Percentiles rank a stretch among this genome's conserved stretches.
Evolutionary conservation across 2,113 vertebrate genomes (phyloP).

Genomic region (Dicrurus megarhynchus): DNA sequence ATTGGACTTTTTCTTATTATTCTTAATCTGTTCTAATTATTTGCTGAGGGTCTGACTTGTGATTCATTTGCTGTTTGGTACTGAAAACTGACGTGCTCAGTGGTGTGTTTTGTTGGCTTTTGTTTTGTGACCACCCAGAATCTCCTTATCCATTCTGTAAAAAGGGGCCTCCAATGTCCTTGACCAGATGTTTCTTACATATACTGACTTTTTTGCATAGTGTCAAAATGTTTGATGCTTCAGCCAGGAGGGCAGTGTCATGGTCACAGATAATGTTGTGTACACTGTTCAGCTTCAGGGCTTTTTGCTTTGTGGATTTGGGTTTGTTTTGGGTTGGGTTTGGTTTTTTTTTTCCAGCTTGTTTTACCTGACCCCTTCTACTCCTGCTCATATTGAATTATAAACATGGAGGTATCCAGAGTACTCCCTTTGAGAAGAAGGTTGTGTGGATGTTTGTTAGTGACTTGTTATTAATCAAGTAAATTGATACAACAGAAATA

Average conservation of each 20-base stretch:
- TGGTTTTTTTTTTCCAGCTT: not conserved
- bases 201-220: not conserved
- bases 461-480: not conserved
- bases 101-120: not conserved
- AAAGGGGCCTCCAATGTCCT: not conserved
- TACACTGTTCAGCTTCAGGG: not conserved
- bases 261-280: conserved; percentile 37
- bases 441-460: not conserved
- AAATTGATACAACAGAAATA: not conserved
- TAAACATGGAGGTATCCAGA: not conserved
- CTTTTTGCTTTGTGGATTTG: not conserved
- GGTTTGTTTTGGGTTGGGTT: not conserved
- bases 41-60: not conserved
- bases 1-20: not conserved
- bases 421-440: not conserved
- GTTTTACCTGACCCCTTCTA: not conserved
- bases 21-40: not conserved
- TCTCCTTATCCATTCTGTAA: not conserved
- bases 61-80: not conserved
- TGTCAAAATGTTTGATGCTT: conserved; percentile 32
- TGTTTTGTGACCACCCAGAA: not conserved
- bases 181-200: conserved; percentile 37
- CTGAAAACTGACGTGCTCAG: not conserved
- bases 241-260: not conserved
- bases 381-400: not conserved